These are phyloP conservation scores for Rhabditophanes sp. DNA, from an alignment of 2,888 invertebrate species.

Conservation along the genomic window DNA sequence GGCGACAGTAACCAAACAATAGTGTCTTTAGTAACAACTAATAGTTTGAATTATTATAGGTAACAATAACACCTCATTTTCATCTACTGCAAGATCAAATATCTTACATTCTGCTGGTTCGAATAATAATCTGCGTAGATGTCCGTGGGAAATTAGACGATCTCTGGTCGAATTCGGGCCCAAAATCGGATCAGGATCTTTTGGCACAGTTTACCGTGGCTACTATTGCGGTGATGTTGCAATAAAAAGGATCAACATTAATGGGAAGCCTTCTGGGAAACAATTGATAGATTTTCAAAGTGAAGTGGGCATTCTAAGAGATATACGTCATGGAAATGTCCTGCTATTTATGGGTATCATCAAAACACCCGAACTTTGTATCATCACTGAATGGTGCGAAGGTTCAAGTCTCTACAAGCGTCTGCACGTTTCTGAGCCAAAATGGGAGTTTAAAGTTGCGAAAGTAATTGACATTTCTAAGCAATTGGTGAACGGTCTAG, in stretches of 20 bases:
- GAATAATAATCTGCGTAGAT: too few species aligned
- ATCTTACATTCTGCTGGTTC: too few species aligned
- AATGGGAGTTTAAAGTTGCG: slow-evolving; percentile 60
- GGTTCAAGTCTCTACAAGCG: slow-evolving; percentile 66
- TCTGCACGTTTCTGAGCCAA: slow-evolving; percentile 75
- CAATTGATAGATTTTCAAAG: slow-evolving; percentile 97
- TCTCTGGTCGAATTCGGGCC: slow-evolving; percentile 12
- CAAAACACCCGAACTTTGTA: slow-evolving; percentile 60
- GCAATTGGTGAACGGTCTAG: slow-evolving; percentile 95
- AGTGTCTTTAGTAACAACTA: too few species aligned
- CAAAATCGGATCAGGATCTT: slow-evolving; percentile 88
- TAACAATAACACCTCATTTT: too few species aligned
- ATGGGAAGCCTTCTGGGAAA: slow-evolving; percentile 82
- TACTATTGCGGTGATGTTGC: slow-evolving; percentile 60
- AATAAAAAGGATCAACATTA: slow-evolving; percentile 88
- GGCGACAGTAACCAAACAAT: too few species aligned
- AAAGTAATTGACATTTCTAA: slow-evolving; percentile 84
- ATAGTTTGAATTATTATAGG: too few species aligned
- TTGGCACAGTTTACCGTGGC: slow-evolving; percentile 93
- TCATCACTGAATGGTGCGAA: slow-evolving; percentile 99
- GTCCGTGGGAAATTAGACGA: slow-evolving; percentile 35
- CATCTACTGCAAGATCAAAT: too few species aligned
- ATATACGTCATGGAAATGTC: slow-evolving; percentile 79
- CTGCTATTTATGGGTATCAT: slow-evolving; percentile 97
- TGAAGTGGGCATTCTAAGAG: slow-evolving; percentile 53